These are phyloP conservation scores for Pomatostomus ruficeps DNA, from an alignment of 2,113 vertebrate species.

Conservation along the genomic window DNA sequence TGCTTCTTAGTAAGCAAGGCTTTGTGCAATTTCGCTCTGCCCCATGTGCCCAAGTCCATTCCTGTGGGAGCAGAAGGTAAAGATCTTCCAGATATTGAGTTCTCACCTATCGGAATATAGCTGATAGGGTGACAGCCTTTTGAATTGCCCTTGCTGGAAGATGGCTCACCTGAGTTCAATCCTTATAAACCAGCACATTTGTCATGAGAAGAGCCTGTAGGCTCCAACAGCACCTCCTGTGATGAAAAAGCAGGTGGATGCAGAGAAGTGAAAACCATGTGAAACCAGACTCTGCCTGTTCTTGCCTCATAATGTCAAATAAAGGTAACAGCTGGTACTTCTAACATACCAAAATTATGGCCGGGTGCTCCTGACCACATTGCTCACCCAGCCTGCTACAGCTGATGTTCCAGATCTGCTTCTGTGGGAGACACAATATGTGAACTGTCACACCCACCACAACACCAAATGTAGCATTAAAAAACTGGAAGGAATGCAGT, in stretches of 20 bases:
- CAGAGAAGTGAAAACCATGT: background rate
- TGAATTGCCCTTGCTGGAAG: background rate
- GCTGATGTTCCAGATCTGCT: background rate
- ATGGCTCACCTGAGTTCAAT: background rate
- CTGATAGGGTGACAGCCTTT: background rate
- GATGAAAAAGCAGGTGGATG: background rate
- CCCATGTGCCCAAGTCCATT: background rate
- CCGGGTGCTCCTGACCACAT: background rate
- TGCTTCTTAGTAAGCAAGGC: background rate
- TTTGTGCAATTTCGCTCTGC: background rate
- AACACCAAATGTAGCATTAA: background rate
- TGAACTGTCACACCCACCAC: background rate
- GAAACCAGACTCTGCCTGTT: background rate
- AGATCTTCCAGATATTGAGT: background rate
- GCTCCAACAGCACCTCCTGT: background rate
- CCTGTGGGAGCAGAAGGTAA: background rate
- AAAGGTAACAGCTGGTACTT: background rate
- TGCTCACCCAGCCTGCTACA: background rate
- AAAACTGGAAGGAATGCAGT: background rate
- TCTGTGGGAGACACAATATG: background rate
- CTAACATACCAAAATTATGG: background rate
- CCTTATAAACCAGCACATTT: background rate
- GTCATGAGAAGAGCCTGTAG: background rate
- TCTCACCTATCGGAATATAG: background rate
- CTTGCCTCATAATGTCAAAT: background rate